Conservation (phyloP, 1,140 invertebrate species). For the Lethrus apterus region DNA sequence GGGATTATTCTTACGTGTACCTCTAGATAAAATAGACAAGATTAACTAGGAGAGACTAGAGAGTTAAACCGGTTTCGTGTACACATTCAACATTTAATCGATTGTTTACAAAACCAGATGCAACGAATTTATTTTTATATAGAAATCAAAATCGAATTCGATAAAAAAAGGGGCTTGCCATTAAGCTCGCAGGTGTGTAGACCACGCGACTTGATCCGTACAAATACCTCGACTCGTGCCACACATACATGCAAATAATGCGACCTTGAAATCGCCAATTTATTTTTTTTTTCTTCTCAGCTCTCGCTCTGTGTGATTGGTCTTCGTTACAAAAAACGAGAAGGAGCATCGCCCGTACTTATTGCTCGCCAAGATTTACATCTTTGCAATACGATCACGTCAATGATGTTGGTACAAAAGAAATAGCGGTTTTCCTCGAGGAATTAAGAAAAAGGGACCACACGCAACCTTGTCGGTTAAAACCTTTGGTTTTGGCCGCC, state of each 20-base stretch:
- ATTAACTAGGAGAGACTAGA: constrained; percentile 5
- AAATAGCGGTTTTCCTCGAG: constrained; percentile 52
- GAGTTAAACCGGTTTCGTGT: constrained; percentile 2
- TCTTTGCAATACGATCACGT: constrained; percentile 62
- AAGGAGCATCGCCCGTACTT: constrained; percentile 65
- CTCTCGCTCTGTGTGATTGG: constrained; percentile 81
- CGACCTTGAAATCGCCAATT: too few species aligned
- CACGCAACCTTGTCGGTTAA: constrained; percentile 45
- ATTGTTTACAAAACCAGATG: constrained; percentile 9
- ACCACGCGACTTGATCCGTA: too few species aligned
- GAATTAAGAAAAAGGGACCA: constrained; percentile 43
- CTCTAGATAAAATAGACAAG: constrained; percentile 8
- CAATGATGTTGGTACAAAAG: constrained; percentile 54
- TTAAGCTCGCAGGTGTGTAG: too few species aligned
- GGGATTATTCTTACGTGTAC: constrained; percentile 1
- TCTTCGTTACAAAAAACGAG: constrained; percentile 70
- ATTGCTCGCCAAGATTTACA: constrained; percentile 68
- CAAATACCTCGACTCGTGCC: too few species aligned
- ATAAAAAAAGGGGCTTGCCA: too few species aligned
- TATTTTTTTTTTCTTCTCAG: constrained; percentile 49
- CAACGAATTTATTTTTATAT: too few species aligned
- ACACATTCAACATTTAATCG: background rate
- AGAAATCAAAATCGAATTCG: too few species aligned
- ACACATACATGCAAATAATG: too few species aligned
- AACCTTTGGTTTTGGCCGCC: constrained; percentile 57